Evolutionary conservation across 2,113 vertebrate species (phyloP).

Genomic region (Suricata suricatta): DNA sequence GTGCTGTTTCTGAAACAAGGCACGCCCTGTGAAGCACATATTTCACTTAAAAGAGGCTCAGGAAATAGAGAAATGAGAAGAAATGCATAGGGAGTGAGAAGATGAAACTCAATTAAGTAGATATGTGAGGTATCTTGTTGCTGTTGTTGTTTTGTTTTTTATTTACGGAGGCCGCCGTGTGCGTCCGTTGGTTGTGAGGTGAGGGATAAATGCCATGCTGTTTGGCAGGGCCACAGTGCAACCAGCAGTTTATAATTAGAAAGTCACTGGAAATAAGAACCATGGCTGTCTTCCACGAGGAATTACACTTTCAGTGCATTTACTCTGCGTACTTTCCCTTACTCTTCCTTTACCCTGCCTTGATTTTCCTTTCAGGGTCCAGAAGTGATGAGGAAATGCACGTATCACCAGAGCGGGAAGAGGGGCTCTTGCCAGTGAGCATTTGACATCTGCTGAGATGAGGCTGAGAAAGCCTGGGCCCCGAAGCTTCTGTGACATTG

Average conservation of each 20-base stretch:
- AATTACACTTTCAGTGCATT: conserved; percentile 69
- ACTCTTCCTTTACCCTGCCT: conserved; percentile 33
- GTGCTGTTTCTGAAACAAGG: not conserved
- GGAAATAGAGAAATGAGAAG: not conserved
- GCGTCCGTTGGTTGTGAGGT: not conserved
- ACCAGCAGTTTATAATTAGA: conserved; percentile 79
- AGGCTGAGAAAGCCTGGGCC: not conserved
- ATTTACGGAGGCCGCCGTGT: not conserved
- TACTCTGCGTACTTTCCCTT: not conserved
- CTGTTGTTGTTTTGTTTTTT: not conserved
- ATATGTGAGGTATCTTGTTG: not conserved
- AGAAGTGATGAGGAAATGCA: conserved; percentile 50
- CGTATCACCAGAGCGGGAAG: not conserved
- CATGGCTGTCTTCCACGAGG: conserved; percentile 54
- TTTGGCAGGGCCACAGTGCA: not conserved
- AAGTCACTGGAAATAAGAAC: conserved; percentile 66
- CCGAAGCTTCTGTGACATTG: not conserved
- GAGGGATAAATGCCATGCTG: conserved; percentile 25
- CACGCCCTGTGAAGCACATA: not conserved
- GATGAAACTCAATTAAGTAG: not conserved
- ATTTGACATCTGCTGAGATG: conserved; percentile 42
- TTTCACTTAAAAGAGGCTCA: not conserved
- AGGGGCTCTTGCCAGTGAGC: not conserved
- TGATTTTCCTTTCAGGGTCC: conserved; percentile 76
- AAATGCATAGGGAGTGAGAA: not conserved